These are phyloP conservation scores for Anthoptus insignis DNA, from an alignment of 2,888 invertebrate species.

Conservation along the genomic window DNA sequence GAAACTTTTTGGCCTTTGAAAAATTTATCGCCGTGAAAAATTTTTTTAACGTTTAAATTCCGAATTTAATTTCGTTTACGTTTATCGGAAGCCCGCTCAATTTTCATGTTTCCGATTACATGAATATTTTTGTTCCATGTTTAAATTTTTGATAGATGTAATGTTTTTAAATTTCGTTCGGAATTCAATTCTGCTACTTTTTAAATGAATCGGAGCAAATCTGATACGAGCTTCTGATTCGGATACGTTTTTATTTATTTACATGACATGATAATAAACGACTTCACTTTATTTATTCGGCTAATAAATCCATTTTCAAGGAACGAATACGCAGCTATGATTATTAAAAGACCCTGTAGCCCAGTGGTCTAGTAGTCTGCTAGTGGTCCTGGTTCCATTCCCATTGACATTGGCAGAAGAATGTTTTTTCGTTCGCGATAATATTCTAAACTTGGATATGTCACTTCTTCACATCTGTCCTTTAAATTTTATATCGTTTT, in stretches of 20 bases:
- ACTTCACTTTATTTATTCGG: no score
- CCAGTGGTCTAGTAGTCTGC: no score
- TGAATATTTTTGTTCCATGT: conserved; percentile 42
- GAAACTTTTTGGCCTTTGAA: conserved; percentile 74
- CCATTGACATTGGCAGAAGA: no score
- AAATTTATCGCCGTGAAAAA: conserved; percentile 74
- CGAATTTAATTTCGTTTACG: conserved; percentile 65
- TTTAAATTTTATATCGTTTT: no score
- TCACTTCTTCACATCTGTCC: no score
- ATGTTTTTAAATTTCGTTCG: conserved; percentile 16
- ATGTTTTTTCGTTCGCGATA: no score
- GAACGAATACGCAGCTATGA: no score
- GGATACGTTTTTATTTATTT: background rate
- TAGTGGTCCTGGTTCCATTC: no score
- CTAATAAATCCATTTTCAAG: no score
- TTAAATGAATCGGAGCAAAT: background rate
- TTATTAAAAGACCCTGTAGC: no score
- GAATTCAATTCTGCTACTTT: conserved; percentile 12
- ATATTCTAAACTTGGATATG: no score
- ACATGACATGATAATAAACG: no score
- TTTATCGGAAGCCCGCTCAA: conserved; percentile 62
- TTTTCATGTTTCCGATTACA: conserved; percentile 61
- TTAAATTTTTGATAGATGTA: conserved; percentile 31
- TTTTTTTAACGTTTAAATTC: conserved; percentile 68
- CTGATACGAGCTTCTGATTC: background rate